Conservation (phyloP, 2,113 vertebrate genomes). For the Hemiscyllium ocellatum region DNA sequence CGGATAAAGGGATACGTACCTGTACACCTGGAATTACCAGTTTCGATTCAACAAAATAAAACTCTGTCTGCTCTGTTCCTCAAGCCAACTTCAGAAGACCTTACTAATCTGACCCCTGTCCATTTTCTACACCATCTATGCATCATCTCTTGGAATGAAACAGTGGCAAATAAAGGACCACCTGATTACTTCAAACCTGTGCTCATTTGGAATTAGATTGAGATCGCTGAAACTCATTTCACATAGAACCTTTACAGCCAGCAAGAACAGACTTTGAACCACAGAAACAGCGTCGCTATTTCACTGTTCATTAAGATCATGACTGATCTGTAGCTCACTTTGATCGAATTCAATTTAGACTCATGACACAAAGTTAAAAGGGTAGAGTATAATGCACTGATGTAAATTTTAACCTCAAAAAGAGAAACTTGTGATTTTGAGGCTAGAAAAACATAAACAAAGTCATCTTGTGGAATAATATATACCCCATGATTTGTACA, state of each 20-base stretch:
- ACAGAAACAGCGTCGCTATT: not conserved
- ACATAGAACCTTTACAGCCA: not conserved
- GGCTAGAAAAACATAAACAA: too few species aligned
- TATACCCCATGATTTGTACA: not conserved
- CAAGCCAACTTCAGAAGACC: not conserved
- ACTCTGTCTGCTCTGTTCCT: not conserved
- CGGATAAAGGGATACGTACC: too few species aligned
- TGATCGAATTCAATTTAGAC: not conserved
- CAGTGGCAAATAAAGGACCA: not conserved
- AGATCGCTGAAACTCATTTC: not conserved
- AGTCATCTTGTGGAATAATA: slow-evolving; percentile 16
- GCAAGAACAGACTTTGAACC: not conserved
- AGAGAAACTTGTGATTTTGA: not conserved
- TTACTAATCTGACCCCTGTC: not conserved
- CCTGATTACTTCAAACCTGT: not conserved
- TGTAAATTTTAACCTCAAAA: not conserved
- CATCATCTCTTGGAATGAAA: not conserved
- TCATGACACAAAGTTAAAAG: not conserved
- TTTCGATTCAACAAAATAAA: not conserved
- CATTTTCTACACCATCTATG: not conserved
- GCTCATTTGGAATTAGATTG: not conserved
- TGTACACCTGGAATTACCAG: not conserved
- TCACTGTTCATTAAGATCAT: not conserved
- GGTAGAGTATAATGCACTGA: not conserved
- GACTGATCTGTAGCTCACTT: not conserved